Evolutionary conservation across 2,888 invertebrate genomes (phyloP).

Genomic region (Oxyscelio sp.): DNA sequence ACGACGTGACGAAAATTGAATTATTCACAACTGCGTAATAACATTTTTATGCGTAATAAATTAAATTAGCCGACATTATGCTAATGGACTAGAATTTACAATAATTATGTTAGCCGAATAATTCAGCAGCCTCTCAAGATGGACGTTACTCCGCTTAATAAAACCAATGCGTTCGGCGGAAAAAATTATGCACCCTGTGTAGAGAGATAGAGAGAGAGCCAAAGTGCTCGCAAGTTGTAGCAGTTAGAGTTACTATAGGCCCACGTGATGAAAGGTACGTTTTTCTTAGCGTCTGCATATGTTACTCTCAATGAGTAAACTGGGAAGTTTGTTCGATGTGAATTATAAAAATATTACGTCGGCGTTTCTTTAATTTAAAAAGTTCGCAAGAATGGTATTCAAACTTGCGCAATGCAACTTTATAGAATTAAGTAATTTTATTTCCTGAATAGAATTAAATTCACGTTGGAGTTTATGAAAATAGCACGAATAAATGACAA

Average conservation of each 20-base stretch:
- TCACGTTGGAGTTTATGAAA: neutral
- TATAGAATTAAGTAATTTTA: neutral
- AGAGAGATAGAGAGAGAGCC: no score
- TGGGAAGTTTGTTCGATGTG: neutral
- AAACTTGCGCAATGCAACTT: neutral
- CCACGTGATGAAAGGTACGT: no score
- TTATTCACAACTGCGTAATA: slow-evolving; percentile 8
- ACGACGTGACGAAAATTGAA: slow-evolving; percentile 22
- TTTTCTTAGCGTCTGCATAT: neutral
- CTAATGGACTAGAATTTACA: slow-evolving; percentile 15
- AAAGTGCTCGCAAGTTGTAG: neutral
- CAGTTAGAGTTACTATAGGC: neutral
- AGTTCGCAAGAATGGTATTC: neutral
- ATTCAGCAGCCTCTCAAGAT: neutral
- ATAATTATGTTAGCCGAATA: slow-evolving; percentile 8
- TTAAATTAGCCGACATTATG: slow-evolving; percentile 26
- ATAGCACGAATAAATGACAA: neutral
- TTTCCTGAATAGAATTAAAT: neutral
- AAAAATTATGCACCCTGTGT: no score
- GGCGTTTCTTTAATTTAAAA: neutral
- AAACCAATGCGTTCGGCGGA: neutral
- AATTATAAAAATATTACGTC: neutral
- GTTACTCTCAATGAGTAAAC: neutral
- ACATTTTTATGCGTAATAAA: slow-evolving; percentile 10
- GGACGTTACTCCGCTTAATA: neutral